Evolutionary conservation across 2,888 invertebrate genomes (phyloP), one percentile per base, ranked within the genome.

Genomic region (Thysanoteuthis rhombus): DNA sequence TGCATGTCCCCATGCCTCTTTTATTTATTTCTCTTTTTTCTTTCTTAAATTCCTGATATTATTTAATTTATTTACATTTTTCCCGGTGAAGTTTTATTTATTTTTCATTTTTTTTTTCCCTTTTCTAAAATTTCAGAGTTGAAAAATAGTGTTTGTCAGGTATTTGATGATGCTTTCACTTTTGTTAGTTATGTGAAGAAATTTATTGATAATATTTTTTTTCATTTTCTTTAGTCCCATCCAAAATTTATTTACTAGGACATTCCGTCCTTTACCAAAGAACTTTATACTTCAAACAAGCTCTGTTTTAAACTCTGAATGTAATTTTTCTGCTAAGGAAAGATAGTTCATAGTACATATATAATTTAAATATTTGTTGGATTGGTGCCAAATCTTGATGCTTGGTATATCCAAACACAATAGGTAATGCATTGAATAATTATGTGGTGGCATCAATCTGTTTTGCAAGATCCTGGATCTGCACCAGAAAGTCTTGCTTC

Each of bases 1-100:
- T 25, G 2, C 25, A 25, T 22, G 52, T 52, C 5, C 25, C 25
- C 25, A 0, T 22, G 22, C 75, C 10, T 10, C 32, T 25, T 32
- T 32, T 58, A 75, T 75, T 12, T 12, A 75, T 75, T 75, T 36
- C 36, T 75, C 2, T 2, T 4, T 75, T 4, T 75, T 58, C 25
- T 22, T n/a, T 75, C 3, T 4, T n/a, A 75, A 36, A 8, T 75
- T 75, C n/a, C n/a, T 36, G 2, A 75, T n/a, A 75, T n/a, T 16
- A 75, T n/a, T 75, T 75, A 75, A 25, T 25, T 52, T n/a, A 58
- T 58, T 58, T 58, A 58, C 8, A 58, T 58, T n/a, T 8, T 75
- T 75, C 75, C 75, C 75, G 75, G 75, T 75, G 75, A 75, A 75
- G 75, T 75, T 75, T 75, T 75, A 75, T n/a, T n/a, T 75, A 75